Evolutionary conservation across 1,140 invertebrate species (phyloP), one percentile per base, ranked within the genome.

Genomic region (Rhynchophorus ferrugineus): DNA sequence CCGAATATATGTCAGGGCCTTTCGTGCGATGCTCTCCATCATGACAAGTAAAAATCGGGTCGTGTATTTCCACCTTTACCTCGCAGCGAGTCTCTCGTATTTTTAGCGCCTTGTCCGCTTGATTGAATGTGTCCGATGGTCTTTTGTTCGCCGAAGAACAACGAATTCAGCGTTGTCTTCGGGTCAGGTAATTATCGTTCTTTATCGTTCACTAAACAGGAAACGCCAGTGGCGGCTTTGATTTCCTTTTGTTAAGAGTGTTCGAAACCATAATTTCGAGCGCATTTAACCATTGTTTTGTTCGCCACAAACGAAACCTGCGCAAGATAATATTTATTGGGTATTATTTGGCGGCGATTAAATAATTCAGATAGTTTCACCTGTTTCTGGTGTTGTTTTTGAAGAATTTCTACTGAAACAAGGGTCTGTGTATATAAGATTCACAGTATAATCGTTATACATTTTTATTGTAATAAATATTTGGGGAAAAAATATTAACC

Each of bases 31-130:
- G 24, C 24, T 38, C 17, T 38, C 13, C 37, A 38, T 38, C 37
- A 38, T 38, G 37, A 38, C 37, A 38, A 38, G 37, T 13, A 38
- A 38, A 38, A 38, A 38, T 38, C 37, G 5, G 37, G 13, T 38
- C 37, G 37, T 38, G 37, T 38, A 38, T 38, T 38, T 13, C 37
- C 37, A 38, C 37, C 37, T 38, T 38, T 19, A 38, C 5, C 37
- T 38, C 17, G 37, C 37, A 19, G 37, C 5, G n/a, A 38, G 18
- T 13, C 17, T 38, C 5, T 7, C n/a, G 13, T 38, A 38, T 38
- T 19, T 38, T 38, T 38, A 38, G 37, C 37, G 37, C 37, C 37
- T 13, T 13, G 37, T 5, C 17, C 13, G 5, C 37, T 38, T 38
- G 37, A 38, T 38, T 38, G 37, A 38, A 38, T 38, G 37, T 38